These are phyloP conservation scores for Seriola dumerili DNA, from an alignment of 2,113 vertebrate species.

Conservation along the genomic window DNA sequence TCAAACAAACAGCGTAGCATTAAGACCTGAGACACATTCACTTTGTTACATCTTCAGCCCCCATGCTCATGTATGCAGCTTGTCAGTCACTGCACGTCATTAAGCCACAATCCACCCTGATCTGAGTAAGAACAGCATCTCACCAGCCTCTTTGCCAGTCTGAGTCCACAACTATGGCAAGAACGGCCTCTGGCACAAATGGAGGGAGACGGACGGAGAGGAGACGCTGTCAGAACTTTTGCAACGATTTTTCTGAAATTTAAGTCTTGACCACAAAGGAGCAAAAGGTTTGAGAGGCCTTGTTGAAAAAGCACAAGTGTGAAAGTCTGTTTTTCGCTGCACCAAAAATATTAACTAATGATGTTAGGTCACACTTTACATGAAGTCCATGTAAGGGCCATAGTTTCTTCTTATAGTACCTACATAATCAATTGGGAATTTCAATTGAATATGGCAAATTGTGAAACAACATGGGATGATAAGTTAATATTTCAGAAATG, in stretches of 20 bases:
- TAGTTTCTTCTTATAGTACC: background rate
- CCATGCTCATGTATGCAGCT: slow-evolving; percentile 75
- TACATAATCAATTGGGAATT: slow-evolving; percentile 12
- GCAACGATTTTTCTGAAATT: slow-evolving; percentile 52
- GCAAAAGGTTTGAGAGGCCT: slow-evolving; percentile 66
- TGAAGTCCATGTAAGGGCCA: slow-evolving; percentile 38
- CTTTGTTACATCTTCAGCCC: slow-evolving; percentile 71
- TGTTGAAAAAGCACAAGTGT: slow-evolving; percentile 54
- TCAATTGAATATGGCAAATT: slow-evolving; percentile 1
- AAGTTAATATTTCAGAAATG: background rate
- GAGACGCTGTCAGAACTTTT: slow-evolving; percentile 64
- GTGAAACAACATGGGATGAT: background rate
- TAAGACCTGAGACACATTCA: slow-evolving; percentile 39
- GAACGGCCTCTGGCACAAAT: slow-evolving; percentile 64
- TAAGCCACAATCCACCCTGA: slow-evolving; percentile 60
- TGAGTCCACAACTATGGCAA: slow-evolving; percentile 70
- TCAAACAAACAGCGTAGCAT: slow-evolving; percentile 1
- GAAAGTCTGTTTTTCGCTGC: slow-evolving; percentile 64
- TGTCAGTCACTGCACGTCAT: slow-evolving; percentile 72
- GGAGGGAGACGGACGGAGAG: slow-evolving; percentile 66
- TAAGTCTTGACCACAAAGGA: slow-evolving; percentile 61
- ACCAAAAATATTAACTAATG: slow-evolving; percentile 34
- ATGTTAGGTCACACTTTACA: slow-evolving; percentile 64
- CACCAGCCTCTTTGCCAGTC: slow-evolving; percentile 73
- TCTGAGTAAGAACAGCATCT: slow-evolving; percentile 68